Percentiles rank a stretch among this genome's conserved stretches.
Conservation (phyloP, 2,797 vertebrate genomes). For the Gymnopithys bicolor region DNA sequence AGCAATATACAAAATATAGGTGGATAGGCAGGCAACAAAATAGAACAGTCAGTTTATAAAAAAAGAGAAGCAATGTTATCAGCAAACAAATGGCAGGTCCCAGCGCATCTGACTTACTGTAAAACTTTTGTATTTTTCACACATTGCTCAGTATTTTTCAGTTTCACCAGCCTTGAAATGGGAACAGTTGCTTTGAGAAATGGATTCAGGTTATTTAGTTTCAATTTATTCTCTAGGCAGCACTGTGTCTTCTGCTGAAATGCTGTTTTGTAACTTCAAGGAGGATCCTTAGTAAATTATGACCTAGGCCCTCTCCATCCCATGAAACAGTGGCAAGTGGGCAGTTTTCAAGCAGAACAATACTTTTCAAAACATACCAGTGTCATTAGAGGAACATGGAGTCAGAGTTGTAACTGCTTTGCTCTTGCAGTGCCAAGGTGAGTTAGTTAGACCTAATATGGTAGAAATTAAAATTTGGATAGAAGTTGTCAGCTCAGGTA, state of each 20-base stretch:
- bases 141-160: not conserved
- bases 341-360: not conserved
- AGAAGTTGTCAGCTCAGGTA: not conserved
- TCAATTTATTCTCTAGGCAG: not conserved
- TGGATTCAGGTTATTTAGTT: not conserved
- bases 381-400: not conserved
- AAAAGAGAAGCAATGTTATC: not conserved
- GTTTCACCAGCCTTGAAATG: not conserved
- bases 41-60: not conserved
- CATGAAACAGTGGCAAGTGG: not conserved
- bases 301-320: not conserved
- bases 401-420: not conserved
- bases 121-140: not conserved
- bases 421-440: not conserved
- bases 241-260: not conserved
- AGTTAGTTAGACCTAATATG: not conserved
- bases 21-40: not conserved
- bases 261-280: not conserved
- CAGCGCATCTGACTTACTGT: not conserved
- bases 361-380: not conserved
- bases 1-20: not conserved
- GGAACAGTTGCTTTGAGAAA: constrained; percentile 3
- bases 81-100: not conserved
- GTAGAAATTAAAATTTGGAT: not conserved
- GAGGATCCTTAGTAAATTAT: not conserved